These are phyloP conservation scores for Drosophila cognata DNA, from an alignment of 2,888 invertebrate genomes.

Conservation along the genomic window DNA sequence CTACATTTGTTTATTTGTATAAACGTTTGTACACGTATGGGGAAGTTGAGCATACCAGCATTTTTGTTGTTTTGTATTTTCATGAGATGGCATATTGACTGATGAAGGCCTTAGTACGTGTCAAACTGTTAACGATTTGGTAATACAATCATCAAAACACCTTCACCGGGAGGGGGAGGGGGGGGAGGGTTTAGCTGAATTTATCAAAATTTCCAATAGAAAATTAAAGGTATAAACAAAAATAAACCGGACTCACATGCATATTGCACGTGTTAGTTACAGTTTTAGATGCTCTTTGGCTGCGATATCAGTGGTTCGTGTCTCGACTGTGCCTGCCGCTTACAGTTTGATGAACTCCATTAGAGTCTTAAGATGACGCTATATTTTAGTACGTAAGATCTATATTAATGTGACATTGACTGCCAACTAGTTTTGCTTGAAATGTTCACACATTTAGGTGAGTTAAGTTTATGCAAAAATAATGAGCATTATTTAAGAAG, in stretches of 20 bases:
- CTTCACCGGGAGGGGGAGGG: too few species aligned
- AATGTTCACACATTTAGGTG: background rate
- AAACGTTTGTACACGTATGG: background rate
- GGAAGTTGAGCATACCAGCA: background rate
- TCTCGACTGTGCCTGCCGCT: background rate
- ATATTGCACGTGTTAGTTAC: background rate
- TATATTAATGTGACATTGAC: background rate
- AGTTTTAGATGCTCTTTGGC: constrained; percentile 7
- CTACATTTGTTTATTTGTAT: background rate
- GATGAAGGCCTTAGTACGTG: background rate
- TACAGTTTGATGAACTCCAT: background rate
- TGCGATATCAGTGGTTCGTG: constrained; percentile 5
- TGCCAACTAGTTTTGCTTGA: background rate
- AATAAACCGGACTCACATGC: background rate
- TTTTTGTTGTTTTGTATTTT: background rate
- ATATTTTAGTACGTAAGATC: background rate
- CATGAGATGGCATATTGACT: background rate
- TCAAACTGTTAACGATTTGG: background rate
- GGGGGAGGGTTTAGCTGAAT: too few species aligned
- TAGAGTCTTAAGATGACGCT: background rate
- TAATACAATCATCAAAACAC: background rate
- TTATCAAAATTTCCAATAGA: background rate
- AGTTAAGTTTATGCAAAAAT: background rate
- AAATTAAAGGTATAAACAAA: too few species aligned
- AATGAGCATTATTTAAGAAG: background rate